Percentiles rank a stretch among this genome's conserved stretches.
These are phyloP conservation scores for Cynocephalus volans DNA, from an alignment of 2,113 vertebrate species.

Conservation along the genomic window DNA sequence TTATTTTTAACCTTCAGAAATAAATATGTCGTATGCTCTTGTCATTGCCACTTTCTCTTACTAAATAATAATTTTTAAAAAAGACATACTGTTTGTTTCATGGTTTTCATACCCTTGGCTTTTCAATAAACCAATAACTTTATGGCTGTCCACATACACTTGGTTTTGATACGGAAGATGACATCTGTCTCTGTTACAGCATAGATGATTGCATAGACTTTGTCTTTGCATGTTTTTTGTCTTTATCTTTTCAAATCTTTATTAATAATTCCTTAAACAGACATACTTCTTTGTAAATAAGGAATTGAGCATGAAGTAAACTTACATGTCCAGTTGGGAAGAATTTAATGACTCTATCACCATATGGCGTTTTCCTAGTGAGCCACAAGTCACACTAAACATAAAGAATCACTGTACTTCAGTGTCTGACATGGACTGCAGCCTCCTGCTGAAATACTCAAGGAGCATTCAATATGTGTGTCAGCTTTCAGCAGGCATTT, in stretches of 20 bases:
- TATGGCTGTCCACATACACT: not conserved
- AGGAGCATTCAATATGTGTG: not conserved
- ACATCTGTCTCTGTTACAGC: not conserved
- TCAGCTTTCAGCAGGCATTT: conserved; percentile 38
- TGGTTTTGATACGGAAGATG: not conserved
- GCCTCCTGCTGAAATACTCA: conserved; percentile 15
- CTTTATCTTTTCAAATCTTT: not conserved
- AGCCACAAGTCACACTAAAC: not conserved
- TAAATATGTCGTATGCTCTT: not conserved
- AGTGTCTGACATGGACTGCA: not conserved
- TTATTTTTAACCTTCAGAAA: conserved; percentile 44
- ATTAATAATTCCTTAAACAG: not conserved
- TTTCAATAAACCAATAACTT: not conserved
- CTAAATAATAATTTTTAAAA: not conserved
- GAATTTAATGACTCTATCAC: conserved; percentile 66
- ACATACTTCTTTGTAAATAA: conserved; percentile 50
- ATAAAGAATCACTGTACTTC: not conserved
- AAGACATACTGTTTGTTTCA: not conserved
- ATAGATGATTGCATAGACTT: not conserved
- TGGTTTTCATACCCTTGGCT: not conserved
- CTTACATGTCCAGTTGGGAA: conserved; percentile 51
- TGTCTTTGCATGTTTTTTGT: too few species aligned
- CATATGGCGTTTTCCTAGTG: not conserved
- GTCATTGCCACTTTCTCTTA: not conserved
- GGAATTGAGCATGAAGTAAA: conserved; percentile 3